Percentiles rank a stretch among this genome's conserved stretches.
Conservation (phyloP, 2,888 invertebrate genomes). For the Drosophila paranaensis region DNA sequence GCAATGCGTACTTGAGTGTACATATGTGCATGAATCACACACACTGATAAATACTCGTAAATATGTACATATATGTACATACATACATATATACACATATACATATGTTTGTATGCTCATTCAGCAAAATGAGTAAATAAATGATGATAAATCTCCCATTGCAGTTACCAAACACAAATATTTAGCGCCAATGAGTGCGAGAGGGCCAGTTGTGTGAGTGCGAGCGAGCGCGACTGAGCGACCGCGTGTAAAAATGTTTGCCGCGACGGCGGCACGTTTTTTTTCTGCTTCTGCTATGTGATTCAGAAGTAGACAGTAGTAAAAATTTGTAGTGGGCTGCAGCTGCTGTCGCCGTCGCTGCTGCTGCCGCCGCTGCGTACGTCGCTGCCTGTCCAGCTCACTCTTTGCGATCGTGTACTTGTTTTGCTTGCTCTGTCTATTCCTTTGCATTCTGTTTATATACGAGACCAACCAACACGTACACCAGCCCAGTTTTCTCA, state of each 20-base stretch:
- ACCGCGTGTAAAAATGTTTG: conserved; percentile 63
- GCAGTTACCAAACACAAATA: conserved; percentile 33
- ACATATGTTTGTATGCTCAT: conserved; percentile 25
- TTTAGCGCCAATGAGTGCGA: conserved; percentile 30
- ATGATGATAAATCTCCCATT: conserved; percentile 21
- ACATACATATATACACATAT: not conserved
- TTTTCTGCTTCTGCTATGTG: conserved; percentile 48
- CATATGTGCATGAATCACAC: conserved; percentile 29
- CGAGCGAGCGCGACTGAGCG: conserved; percentile 2
- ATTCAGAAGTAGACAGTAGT: conserved; percentile 63
- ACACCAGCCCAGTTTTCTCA: conserved; percentile 34
- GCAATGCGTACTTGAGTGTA: conserved; percentile 2
- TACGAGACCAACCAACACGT: conserved; percentile 34
- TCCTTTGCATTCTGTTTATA: conserved; percentile 67
- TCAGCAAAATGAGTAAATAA: conserved; percentile 39
- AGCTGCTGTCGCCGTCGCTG: conserved; percentile 13
- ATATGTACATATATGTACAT: not conserved
- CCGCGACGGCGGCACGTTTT: conserved; percentile 66
- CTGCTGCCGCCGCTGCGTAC: conserved; percentile 16
- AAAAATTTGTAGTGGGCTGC: conserved; percentile 45
- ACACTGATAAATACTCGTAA: conserved; percentile 10
- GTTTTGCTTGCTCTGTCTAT: conserved; percentile 66
- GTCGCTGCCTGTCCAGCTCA: conserved; percentile 52
- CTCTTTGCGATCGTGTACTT: conserved; percentile 70
- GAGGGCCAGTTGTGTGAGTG: not conserved